phyloP scores from a whole-genome alignment of 2,888 invertebrate species.

The Ceratothoa steindachneri region DNA sequence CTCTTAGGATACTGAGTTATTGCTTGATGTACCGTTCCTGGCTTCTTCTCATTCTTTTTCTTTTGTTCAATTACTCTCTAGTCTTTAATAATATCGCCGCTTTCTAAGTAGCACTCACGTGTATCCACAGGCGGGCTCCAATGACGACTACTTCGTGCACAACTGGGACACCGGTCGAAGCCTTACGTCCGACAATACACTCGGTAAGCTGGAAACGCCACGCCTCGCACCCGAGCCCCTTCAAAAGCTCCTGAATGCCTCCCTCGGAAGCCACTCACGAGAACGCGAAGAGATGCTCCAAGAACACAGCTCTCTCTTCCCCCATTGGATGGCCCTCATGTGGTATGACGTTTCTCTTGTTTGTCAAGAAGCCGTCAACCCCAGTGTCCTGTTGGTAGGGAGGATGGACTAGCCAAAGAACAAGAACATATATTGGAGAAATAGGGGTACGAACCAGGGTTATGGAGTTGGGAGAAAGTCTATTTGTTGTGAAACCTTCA shows the following conservation, averaged over 20 bases:
- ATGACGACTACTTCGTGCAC: constrained; percentile 36
- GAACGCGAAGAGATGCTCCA: constrained; percentile 60
- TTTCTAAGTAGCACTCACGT: too few species aligned
- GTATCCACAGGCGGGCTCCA: constrained; percentile 23
- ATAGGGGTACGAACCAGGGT: too few species aligned
- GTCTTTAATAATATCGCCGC: too few species aligned
- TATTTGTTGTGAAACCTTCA: too few species aligned
- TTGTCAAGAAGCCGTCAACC: background rate
- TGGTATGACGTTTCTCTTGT: constrained; percentile 51
- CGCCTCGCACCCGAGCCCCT: constrained; percentile 66
- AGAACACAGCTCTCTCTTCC: constrained; percentile 61
- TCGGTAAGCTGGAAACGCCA: constrained; percentile 69
- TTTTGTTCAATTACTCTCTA: too few species aligned
- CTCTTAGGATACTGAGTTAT: too few species aligned
- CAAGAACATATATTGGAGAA: background rate
- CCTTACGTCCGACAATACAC: constrained; percentile 72
- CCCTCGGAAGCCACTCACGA: constrained; percentile 57
- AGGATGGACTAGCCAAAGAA: background rate
- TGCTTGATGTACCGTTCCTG: too few species aligned
- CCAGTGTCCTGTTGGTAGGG: too few species aligned
- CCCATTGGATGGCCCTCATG: constrained; percentile 66
- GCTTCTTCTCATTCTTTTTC: too few species aligned
- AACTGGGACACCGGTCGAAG: constrained; percentile 50
- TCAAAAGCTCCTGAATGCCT: constrained; percentile 58
- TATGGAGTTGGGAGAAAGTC: too few species aligned